A percentile compares a stretch with the other conserved stretches of the same genome.
These are phyloP conservation scores for Seira sanloemensis DNA, from an alignment of 2,888 invertebrate genomes.

Conservation along the genomic window DNA sequence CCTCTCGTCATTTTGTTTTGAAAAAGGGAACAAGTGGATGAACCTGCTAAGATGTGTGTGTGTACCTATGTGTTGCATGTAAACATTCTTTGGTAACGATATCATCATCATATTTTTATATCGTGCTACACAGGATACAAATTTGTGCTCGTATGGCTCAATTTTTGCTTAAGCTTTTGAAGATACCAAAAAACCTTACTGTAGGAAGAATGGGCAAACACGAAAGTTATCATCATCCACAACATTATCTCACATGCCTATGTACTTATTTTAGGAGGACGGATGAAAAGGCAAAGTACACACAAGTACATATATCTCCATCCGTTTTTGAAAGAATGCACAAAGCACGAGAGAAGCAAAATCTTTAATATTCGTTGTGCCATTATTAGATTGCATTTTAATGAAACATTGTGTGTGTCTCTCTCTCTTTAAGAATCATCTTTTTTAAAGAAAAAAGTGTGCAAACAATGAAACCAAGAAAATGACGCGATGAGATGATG, in stretches of 20 bases:
- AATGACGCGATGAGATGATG: neutral
- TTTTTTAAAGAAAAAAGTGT: neutral
- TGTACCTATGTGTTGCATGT: neutral
- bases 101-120: slow-evolving; percentile 32
- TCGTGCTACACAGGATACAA: slow-evolving; percentile 36
- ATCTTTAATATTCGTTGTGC: neutral
- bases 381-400: slow-evolving; percentile 47
- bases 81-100: neutral
- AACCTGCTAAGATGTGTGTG: slow-evolving; percentile 16
- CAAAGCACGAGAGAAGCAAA: neutral
- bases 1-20: neutral
- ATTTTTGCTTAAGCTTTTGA: slow-evolving; percentile 24
- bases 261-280: too few species aligned
- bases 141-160: slow-evolving; percentile 30
- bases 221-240: neutral
- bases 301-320: neutral
- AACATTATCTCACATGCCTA: neutral
- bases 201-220: slow-evolving; percentile 2
- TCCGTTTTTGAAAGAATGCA: neutral
- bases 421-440: neutral
- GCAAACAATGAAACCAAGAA: slow-evolving; percentile 6
- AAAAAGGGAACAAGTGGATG: slow-evolving; percentile 41
- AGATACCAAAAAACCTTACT: too few species aligned
- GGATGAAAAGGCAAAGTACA: too few species aligned
- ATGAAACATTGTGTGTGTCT: slow-evolving; percentile 20